These are phyloP conservation scores for Bacillus rossius DNA, from an alignment of 1,140 invertebrate species.

Conservation along the genomic window DNA sequence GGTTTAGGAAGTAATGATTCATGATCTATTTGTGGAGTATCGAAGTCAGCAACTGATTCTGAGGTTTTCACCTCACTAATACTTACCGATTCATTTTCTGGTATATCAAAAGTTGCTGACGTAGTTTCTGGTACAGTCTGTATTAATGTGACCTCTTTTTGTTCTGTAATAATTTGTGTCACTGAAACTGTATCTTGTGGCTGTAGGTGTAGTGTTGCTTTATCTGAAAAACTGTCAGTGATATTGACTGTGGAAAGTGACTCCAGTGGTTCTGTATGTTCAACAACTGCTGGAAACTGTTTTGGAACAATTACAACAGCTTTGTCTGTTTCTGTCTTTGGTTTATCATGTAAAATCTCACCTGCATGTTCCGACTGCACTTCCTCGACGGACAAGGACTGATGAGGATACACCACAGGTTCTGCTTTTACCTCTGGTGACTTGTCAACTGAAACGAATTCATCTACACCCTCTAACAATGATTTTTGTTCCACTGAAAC, in stretches of 20 bases:
- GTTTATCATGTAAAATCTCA: not conserved
- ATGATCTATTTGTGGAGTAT: not conserved
- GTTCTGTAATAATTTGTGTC: conserved; percentile 10
- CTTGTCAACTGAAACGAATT: conserved; percentile 14
- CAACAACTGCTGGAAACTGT: conserved; percentile 11
- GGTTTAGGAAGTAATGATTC: not conserved
- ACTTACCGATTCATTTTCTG: conserved; percentile 13
- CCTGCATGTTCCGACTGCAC: conserved; percentile 6
- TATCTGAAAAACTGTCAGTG: not conserved
- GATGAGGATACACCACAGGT: conserved; percentile 15
- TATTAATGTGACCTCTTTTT: conserved; percentile 12
- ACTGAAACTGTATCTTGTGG: conserved; percentile 16
- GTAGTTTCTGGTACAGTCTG: not conserved
- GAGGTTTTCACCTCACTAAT: conserved; percentile 3
- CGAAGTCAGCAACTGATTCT: conserved; percentile 11
- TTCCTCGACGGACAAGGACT: conserved; percentile 7
- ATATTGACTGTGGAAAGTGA: not conserved
- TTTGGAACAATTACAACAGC: conserved; percentile 6
- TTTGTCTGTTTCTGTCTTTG: conserved; percentile 6
- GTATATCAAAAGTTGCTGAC: not conserved
- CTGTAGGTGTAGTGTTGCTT: not conserved
- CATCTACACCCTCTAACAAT: conserved; percentile 11
- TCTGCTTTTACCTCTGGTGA: conserved; percentile 23
- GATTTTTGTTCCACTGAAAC: conserved; percentile 23
- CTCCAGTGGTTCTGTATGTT: conserved; percentile 4